phyloP scores from a whole-genome alignment of 35 echinoderm and acorn worm genomes.

The Ophiothrix spiculata region DNA sequence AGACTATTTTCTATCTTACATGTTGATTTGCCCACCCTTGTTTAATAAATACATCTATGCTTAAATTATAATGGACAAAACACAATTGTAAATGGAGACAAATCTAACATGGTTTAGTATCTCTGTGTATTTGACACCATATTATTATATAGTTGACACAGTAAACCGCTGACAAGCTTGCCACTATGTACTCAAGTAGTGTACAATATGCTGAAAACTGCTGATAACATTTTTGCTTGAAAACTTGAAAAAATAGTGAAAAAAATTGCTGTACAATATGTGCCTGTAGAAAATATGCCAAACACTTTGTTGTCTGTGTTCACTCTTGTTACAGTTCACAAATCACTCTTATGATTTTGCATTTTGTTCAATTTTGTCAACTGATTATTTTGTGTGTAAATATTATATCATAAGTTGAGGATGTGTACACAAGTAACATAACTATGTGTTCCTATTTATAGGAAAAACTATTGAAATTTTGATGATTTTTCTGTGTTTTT shows the following conservation, averaged over 20 bases:
- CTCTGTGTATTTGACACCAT: not conserved
- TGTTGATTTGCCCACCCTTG: not conserved
- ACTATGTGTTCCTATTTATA: constrained; percentile 2
- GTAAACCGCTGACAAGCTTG: constrained; percentile 5
- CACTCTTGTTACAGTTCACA: not conserved
- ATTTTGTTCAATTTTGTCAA: not conserved
- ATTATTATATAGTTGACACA: constrained; percentile 10
- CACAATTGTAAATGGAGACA: not conserved
- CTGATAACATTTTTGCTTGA: constrained; percentile 6
- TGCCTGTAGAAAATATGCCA: constrained; percentile 10
- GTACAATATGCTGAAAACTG: not conserved
- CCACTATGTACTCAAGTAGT: not conserved
- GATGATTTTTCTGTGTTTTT: not conserved
- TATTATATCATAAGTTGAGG: not conserved
- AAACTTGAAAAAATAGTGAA: not conserved
- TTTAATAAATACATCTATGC: not conserved
- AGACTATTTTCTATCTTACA: no score
- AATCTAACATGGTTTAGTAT: not conserved
- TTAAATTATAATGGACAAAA: not conserved
- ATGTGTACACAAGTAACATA: not conserved
- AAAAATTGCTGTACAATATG: constrained; percentile 10
- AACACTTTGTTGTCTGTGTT: constrained; percentile 2
- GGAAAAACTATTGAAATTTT: not conserved
- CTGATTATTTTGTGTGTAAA: constrained; percentile 4
- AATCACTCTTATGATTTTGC: not conserved